A percentile compares a stretch with the other conserved stretches of the same genome.
These are phyloP conservation scores for Choristoneura rosaceana DNA, from an alignment of 2,888 invertebrate genomes.

Conservation along the genomic window DNA sequence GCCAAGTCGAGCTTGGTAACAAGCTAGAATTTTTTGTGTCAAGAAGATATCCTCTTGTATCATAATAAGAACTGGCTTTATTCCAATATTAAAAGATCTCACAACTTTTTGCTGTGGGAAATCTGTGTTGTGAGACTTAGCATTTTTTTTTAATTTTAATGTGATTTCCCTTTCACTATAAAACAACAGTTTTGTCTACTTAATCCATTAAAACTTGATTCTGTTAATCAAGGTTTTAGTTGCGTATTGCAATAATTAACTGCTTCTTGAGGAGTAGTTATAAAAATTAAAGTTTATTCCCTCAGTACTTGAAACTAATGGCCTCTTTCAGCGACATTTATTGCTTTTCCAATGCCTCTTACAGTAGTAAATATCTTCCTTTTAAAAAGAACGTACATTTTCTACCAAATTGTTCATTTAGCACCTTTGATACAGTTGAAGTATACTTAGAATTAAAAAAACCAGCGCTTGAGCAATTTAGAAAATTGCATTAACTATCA, in stretches of 20 bases:
- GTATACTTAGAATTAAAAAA: not conserved
- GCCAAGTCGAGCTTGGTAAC: no score
- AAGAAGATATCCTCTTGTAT: no score
- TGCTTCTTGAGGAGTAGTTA: slow-evolving; percentile 4
- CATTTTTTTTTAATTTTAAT: no score
- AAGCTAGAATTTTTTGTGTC: no score
- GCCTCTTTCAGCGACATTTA: slow-evolving; percentile 32
- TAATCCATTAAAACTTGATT: not conserved
- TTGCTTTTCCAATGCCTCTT: slow-evolving; percentile 34
- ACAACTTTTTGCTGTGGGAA: no score
- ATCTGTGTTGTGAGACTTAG: no score
- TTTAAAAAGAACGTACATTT: slow-evolving; percentile 28
- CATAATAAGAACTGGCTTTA: no score
- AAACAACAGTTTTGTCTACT: no score
- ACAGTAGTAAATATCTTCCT: slow-evolving; percentile 25
- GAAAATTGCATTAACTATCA: not conserved
- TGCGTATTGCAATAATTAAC: slow-evolving; percentile 3
- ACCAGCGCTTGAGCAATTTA: not conserved
- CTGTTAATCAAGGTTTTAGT: not conserved
- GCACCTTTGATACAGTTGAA: slow-evolving; percentile 11
- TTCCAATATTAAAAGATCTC: no score
- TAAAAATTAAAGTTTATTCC: slow-evolving; percentile 19
- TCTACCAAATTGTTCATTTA: slow-evolving; percentile 9
- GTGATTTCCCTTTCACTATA: no score
- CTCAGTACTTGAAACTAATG: slow-evolving; percentile 31